Conservation (phyloP, 2,797 vertebrate genomes). For the Pantherophis vulpinus region DNA sequence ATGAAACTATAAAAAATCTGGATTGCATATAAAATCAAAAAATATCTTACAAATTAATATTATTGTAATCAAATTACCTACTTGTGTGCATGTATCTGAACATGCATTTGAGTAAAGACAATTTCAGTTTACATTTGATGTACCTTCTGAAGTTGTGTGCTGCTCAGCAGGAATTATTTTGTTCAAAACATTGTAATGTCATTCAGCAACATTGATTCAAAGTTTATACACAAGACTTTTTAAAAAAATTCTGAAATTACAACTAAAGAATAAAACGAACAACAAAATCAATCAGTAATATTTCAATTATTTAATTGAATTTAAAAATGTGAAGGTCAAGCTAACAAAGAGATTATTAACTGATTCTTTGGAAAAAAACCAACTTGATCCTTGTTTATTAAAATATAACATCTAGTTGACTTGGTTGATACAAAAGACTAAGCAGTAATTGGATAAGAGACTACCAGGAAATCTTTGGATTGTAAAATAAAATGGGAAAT, state of each 20-base stretch:
- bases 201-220: not conserved
- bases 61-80: not conserved
- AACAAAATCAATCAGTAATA: not conserved
- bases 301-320: not conserved
- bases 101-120: not conserved
- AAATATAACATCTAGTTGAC: not conserved
- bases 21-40: not conserved
- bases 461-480: not conserved
- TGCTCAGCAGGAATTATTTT: not conserved
- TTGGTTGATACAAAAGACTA: not conserved
- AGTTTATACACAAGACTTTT: not conserved
- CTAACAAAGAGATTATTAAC: not conserved
- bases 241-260: not conserved
- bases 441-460: not conserved
- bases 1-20: not conserved
- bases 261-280: not conserved
- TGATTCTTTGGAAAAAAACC: not conserved
- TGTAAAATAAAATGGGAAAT: not conserved
- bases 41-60: not conserved
- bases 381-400: not conserved
- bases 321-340: not conserved
- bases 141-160: not conserved
- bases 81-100: not conserved
- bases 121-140: not conserved
- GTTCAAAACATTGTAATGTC: not conserved